A percentile compares a stretch with the other conserved stretches of the same genome.
Evolutionary conservation across 1,140 invertebrate species (phyloP).

Genomic region (Paracyclopina nana): DNA sequence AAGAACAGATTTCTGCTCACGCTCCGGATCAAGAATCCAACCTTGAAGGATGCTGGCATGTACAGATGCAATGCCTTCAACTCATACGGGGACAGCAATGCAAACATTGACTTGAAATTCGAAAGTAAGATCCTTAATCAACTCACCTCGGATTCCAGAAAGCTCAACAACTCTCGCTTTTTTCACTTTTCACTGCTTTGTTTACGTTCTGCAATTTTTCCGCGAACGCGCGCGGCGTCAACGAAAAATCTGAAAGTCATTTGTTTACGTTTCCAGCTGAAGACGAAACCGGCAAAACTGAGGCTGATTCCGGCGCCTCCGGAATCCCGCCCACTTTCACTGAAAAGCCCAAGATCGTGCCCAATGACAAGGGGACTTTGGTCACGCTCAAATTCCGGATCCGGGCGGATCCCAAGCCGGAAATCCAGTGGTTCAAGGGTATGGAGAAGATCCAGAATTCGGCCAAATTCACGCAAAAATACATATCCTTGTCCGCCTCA

Average conservation of each 20-base stretch:
- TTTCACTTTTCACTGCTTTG: neutral
- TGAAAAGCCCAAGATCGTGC: conserved; percentile 90
- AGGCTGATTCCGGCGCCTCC: too few relatives aligned
- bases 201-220: too few relatives aligned
- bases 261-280: too few relatives aligned
- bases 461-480: conserved; percentile 59
- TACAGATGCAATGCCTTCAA: conserved; percentile 98
- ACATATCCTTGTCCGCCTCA: conserved; percentile 46
- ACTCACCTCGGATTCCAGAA: too few relatives aligned
- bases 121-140: conserved; percentile 71
- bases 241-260: too few relatives aligned
- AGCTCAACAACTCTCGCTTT: neutral
- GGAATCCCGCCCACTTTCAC: conserved; percentile 83
- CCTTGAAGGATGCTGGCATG: conserved; percentile 82
- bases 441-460: conserved; percentile 60
- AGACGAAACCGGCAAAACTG: too few relatives aligned
- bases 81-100: conserved; percentile 93
- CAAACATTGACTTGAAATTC: conserved; percentile 98
- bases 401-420: conserved; percentile 60
- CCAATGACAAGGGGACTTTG: conserved; percentile 80
- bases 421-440: conserved; percentile 72
- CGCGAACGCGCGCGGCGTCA: too few relatives aligned
- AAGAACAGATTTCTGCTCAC: conserved; percentile 76
- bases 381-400: conserved; percentile 59
- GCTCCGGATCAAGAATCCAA: conserved; percentile 80